Conservation (phyloP, 2,113 vertebrate genomes). For the Protobothrops mucrosquamatus region DNA sequence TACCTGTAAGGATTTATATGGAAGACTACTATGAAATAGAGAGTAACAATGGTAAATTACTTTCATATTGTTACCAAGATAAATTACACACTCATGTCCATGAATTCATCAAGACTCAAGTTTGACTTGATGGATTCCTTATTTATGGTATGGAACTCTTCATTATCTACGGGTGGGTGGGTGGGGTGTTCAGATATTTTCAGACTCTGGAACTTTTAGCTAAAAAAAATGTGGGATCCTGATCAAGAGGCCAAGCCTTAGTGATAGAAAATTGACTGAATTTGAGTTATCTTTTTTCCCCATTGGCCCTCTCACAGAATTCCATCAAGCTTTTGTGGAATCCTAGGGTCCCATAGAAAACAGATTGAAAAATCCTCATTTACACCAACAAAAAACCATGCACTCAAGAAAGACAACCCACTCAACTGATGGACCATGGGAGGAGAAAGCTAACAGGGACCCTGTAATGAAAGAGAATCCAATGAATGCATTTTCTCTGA, state of each 20-base stretch:
- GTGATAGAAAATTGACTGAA: not conserved
- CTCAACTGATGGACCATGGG: not conserved
- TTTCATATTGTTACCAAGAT: not conserved
- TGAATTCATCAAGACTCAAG: not conserved
- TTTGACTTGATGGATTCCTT: not conserved
- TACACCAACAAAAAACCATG: not conserved
- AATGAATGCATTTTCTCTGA: not conserved
- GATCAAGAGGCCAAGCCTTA: not conserved
- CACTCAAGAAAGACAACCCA: not conserved
- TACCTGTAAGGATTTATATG: not conserved
- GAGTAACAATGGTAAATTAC: not conserved
- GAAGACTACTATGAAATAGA: not conserved
- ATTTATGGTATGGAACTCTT: not conserved
- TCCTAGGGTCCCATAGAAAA: not conserved
- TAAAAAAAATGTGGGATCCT: not conserved
- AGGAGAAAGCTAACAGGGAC: not conserved
- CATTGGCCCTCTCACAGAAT: not conserved
- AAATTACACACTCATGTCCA: not conserved
- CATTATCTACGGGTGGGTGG: not conserved
- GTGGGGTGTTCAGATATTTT: not conserved
- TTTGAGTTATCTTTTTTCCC: not conserved
- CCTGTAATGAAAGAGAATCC: not conserved
- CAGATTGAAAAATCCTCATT: not conserved
- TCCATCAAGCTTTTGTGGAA: not conserved
- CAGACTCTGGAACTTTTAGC: not conserved